Evolutionary conservation across 2,888 invertebrate species (phyloP), one percentile per base, ranked within the genome.

Genomic region (Emmelina monodactyla): DNA sequence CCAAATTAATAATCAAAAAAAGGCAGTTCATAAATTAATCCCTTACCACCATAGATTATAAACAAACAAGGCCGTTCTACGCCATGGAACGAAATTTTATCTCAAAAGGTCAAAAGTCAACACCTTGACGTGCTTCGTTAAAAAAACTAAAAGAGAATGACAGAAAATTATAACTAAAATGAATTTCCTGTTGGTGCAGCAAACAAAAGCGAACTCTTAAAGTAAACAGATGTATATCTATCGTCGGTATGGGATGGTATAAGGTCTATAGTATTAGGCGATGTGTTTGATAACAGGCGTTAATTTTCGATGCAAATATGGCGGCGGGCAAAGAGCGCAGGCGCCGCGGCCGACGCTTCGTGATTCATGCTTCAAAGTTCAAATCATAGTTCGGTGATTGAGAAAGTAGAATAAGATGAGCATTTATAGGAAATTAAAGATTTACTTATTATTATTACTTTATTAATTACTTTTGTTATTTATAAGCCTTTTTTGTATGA

Each of bases 161-260:
- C 73, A 78, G 64, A 71, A 76, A 71, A 73, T 73, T 75, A 73
- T 70, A 68, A 67, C 67, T 68, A 58, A 69, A 76, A 76, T 76
- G 75, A 76, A 78, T 79, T 75, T 79, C 78, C 78, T 73, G 78
- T 73, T 69, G 62, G 58, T 43, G 48, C 40, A 54, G 67, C 60
- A 75, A 76, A 79, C 78, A 78, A 60, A 63, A 58, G 53, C 58
- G 63, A 72, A 70, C 63, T 58, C 51, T 66, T 60, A 62, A 54
- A 40, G 56, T 47, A 73, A 71, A 78, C 71, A 71, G 49, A 63
- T 60, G 54, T 55, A 56, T 65, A 62, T 68, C 65, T 66, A 67
- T 69, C 65, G 61, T 56, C 65, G 57, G 69, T 69, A 65, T 53
- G 55, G 62, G n/a, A n/a, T n/a, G n/a, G n/a, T n/a, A n/a, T n/a